Evolutionary conservation across 2,888 invertebrate genomes (phyloP).

Genomic region (Pteria penguin): DNA sequence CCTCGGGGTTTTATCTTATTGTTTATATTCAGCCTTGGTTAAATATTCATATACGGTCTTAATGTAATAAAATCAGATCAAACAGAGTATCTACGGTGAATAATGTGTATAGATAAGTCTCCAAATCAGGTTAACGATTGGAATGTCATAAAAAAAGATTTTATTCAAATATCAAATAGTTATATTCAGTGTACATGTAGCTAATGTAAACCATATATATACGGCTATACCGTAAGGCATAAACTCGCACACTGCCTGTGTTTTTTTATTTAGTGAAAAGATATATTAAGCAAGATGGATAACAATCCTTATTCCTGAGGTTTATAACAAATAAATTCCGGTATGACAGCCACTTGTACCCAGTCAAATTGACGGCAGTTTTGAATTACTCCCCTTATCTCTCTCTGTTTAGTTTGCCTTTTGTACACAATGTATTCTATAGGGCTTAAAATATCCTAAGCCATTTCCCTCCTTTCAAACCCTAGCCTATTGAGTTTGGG

Average conservation of each 20-base stretch:
- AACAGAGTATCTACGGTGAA: background rate
- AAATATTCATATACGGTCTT: background rate
- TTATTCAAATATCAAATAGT: too few species aligned
- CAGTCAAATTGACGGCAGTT: constrained; percentile 10
- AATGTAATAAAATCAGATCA: background rate
- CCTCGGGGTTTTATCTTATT: background rate
- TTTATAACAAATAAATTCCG: constrained; percentile 25
- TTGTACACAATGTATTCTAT: constrained; percentile 23
- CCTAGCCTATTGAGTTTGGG: constrained; percentile 12
- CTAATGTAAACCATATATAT: too few species aligned
- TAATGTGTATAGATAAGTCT: too few species aligned
- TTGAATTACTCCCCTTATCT: constrained; percentile 34
- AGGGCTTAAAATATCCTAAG: constrained; percentile 26
- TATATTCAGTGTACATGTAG: too few species aligned
- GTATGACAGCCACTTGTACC: constrained; percentile 14
- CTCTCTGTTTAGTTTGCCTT: constrained; percentile 28
- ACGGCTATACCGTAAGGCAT: too few species aligned
- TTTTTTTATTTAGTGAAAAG: too few species aligned
- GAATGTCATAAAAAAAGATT: too few species aligned
- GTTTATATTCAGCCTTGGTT: background rate
- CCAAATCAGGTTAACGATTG: too few species aligned
- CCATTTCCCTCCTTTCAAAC: constrained; percentile 10
- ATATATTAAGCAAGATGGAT: too few species aligned
- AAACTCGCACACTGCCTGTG: too few species aligned
- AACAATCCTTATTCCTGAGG: constrained; percentile 1